Evolutionary conservation across 2,797 vertebrate species (phyloP).

Genomic region (Mormyrus proboscirostris): DNA sequence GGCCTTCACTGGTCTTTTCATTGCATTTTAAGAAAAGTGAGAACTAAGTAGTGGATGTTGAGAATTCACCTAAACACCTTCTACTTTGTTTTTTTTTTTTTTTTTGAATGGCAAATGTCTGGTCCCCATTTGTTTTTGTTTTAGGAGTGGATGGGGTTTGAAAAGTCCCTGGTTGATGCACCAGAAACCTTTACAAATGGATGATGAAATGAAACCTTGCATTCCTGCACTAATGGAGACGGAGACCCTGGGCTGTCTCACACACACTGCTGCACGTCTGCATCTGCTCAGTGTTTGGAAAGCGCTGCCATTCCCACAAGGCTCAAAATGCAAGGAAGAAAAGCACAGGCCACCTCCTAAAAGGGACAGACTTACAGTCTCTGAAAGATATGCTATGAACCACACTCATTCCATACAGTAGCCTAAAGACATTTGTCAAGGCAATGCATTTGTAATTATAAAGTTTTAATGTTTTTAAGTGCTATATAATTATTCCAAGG

Average conservation of each 20-base stretch:
- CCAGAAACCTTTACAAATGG: conserved; percentile 45
- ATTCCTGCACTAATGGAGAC: conserved; percentile 44
- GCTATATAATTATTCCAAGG: neutral
- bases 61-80: neutral
- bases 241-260: conserved; percentile 49
- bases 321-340: conserved; percentile 19
- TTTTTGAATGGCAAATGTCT: neutral
- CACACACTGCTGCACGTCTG: conserved; percentile 41
- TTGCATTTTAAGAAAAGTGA: neutral
- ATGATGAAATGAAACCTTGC: conserved; percentile 49
- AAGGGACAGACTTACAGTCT: conserved; percentile 1
- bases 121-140: neutral
- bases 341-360: conserved; percentile 34
- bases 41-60: no score
- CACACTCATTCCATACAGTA: neutral
- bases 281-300: conserved; percentile 36
- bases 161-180: conserved; percentile 30
- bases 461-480: conserved; percentile 3
- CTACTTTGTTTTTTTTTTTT: neutral
- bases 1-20: neutral
- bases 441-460: conserved; percentile 1
- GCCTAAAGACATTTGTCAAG: neutral
- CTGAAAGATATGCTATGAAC: neutral
- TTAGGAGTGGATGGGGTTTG: neutral
- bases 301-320: conserved; percentile 18